Conservation (phyloP, 2,888 invertebrate species). For the Hemithea aestivaria region DNA sequence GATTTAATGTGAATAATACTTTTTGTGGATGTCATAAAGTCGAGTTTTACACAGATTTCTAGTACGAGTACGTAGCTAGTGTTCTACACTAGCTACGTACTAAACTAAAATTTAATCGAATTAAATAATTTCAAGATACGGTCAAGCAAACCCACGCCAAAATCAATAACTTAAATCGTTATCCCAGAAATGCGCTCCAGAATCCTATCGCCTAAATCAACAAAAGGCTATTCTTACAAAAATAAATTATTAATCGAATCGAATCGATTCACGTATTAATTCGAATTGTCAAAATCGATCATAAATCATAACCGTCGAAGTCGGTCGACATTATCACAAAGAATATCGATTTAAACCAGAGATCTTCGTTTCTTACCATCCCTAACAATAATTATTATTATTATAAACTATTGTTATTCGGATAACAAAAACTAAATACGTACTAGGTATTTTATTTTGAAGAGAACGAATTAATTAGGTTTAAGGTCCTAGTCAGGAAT, state of each 20-base stretch:
- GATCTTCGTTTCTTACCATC: constrained; percentile 40
- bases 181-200: constrained; percentile 32
- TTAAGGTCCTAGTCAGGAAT: no score
- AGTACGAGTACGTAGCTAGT: no score
- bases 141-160: background rate
- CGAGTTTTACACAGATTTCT: no score
- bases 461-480: no score
- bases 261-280: constrained; percentile 66
- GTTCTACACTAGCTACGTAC: no score
- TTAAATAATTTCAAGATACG: constrained; percentile 5
- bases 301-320: constrained; percentile 67
- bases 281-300: constrained; percentile 58
- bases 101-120: no score
- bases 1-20: no score
- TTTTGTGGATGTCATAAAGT: no score
- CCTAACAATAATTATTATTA: constrained; percentile 41
- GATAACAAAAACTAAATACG: constrained; percentile 35
- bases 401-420: constrained; percentile 52
- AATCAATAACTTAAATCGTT: background rate
- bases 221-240: constrained; percentile 47
- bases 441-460: no score
- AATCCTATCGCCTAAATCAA: constrained; percentile 45
- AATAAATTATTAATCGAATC: constrained; percentile 63
- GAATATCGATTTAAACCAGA: constrained; percentile 47
- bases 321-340: constrained; percentile 56